Evolutionary conservation across 2,113 vertebrate species (phyloP).

Genomic region (Gallinago undulata): DNA sequence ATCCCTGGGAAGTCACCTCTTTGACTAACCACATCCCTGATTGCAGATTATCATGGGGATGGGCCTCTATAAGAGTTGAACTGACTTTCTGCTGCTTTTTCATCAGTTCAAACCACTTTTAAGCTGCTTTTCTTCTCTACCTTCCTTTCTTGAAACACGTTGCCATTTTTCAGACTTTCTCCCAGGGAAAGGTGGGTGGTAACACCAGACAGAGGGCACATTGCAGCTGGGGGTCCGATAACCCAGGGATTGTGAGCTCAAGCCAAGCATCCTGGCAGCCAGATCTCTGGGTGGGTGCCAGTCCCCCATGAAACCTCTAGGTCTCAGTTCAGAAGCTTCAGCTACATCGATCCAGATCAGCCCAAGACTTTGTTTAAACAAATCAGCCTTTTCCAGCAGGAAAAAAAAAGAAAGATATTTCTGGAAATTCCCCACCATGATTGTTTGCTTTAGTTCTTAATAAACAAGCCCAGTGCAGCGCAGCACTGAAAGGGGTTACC

Average conservation of each 20-base stretch:
- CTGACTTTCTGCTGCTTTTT: neutral
- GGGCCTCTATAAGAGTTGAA: neutral
- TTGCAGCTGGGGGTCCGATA: neutral
- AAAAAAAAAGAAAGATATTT: neutral
- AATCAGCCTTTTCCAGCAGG: neutral
- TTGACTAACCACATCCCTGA: accelerated
- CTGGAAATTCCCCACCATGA: neutral
- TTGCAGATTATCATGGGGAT: neutral
- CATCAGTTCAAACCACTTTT: accelerated
- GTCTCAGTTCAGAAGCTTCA: neutral
- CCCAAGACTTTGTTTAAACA: neutral
- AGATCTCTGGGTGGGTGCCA: neutral
- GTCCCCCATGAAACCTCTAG: neutral
- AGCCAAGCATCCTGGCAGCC: neutral
- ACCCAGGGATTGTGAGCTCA: neutral
- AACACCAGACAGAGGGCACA: neutral
- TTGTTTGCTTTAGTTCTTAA: neutral
- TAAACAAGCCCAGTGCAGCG: neutral
- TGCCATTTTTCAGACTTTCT: neutral
- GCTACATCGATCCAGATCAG: neutral
- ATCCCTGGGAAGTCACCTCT: neutral
- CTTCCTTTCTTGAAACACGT: neutral
- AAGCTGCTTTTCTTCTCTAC: neutral
- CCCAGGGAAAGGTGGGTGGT: neutral
- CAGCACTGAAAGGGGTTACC: neutral